These are phyloP conservation scores for Panulirus ornatus DNA, from an alignment of 1,140 invertebrate genomes.

Conservation along the genomic window DNA sequence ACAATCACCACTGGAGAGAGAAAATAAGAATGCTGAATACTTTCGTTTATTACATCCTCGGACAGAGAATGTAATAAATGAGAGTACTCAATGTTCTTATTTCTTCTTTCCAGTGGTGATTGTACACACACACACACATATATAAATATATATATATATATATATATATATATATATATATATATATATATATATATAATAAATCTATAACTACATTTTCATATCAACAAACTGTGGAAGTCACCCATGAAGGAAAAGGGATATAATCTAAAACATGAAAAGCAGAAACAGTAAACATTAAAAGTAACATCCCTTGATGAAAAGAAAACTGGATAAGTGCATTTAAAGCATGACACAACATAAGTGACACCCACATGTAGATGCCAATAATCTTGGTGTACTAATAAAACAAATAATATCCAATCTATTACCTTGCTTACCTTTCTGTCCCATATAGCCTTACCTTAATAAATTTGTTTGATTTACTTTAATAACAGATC, in stretches of 20 bases:
- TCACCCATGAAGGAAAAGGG: background rate
- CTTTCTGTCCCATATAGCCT: background rate
- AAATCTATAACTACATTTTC: too few species aligned
- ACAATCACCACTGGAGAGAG: too few species aligned
- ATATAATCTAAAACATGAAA: too few species aligned
- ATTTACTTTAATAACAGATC: background rate
- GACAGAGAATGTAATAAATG: too few species aligned
- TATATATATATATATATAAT: background rate
- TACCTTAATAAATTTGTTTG: background rate
- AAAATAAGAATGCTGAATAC: too few species aligned
- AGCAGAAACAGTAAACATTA: too few species aligned
- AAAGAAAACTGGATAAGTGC: background rate
- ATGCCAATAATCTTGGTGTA: too few species aligned
- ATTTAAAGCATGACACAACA: background rate
- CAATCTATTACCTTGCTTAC: background rate
- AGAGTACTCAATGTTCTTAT: too few species aligned
- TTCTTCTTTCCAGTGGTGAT: background rate
- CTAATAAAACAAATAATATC: too few species aligned
- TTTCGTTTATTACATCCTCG: too few species aligned
- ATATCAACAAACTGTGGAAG: background rate
- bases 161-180: conserved; percentile 14
- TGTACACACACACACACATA: too few species aligned
- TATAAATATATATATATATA: conserved; percentile 14
- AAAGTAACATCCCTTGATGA: background rate
- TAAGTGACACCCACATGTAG: too few species aligned